These are phyloP conservation scores for Neoaliturus tenellus DNA, from an alignment of 2,888 invertebrate species.

Conservation along the genomic window DNA sequence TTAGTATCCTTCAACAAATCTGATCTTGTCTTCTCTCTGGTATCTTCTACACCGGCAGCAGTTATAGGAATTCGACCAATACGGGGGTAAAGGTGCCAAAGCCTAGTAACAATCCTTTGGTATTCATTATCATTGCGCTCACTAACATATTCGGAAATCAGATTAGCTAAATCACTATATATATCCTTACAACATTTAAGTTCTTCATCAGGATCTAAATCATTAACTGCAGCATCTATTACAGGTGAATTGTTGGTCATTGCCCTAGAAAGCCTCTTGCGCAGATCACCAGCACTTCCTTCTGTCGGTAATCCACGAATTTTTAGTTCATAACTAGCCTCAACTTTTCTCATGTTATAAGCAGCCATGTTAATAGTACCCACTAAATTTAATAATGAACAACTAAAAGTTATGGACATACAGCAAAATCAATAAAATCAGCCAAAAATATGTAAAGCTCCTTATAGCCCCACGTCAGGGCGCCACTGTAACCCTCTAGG, in stretches of 20 bases:
- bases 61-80: neutral
- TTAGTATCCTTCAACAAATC: neutral
- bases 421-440: neutral
- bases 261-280: neutral
- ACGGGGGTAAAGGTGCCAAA: neutral
- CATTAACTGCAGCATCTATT: neutral
- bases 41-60: neutral
- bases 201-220: neutral
- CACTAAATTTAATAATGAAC: neutral
- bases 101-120: constrained; percentile 3
- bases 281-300: neutral
- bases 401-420: neutral
- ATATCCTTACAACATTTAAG: neutral
- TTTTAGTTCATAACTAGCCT: neutral
- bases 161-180: neutral
- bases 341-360: neutral
- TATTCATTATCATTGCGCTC: neutral
- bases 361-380: neutral
- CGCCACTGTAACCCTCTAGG: neutral
- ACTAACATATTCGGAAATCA: neutral
- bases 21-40: neutral
- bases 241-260: neutral
- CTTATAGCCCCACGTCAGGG: neutral
- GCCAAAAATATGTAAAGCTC: neutral
- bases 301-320: neutral